Percentiles rank a stretch among this genome's conserved stretches.
Evolutionary conservation across 2,888 invertebrate genomes (phyloP).

Genomic region (Eretmocerus hayati): DNA sequence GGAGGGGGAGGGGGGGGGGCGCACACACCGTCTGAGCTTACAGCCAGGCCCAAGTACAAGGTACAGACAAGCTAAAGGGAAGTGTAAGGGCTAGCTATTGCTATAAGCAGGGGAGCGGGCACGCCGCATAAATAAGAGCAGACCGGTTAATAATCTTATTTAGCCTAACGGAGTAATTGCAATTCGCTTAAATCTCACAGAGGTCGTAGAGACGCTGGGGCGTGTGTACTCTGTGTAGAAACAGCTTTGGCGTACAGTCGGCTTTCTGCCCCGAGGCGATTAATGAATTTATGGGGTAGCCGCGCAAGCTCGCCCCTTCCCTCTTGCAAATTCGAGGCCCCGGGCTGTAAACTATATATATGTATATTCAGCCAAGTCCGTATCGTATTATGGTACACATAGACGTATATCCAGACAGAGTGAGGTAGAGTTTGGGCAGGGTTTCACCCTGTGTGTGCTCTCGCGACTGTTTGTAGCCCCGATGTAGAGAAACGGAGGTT

Average conservation of each 20-base stretch:
- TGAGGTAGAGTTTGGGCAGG: not conserved
- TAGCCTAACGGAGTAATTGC: constrained; percentile 39
- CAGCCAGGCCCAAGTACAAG: no score
- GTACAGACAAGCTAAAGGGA: no score
- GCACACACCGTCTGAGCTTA: no score
- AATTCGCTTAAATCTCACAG: constrained; percentile 39
- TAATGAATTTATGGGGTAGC: constrained; percentile 37
- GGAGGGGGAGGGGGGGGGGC: no score
- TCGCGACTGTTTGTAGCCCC: no score
- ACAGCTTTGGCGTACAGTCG: constrained; percentile 6
- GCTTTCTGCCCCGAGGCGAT: constrained; percentile 34
- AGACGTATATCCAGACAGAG: not conserved
- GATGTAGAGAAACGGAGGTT: no score
- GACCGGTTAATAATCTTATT: constrained; percentile 40
- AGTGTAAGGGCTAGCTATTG: no score
- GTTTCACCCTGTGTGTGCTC: no score
- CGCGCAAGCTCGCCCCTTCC: not conserved
- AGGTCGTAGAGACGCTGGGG: constrained; percentile 17
- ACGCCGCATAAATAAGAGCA: constrained; percentile 31
- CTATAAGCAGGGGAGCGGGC: no score
- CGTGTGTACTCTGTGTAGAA: not conserved
- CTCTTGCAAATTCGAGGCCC: not conserved
- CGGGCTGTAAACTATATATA: constrained; percentile 14
- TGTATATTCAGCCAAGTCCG: constrained; percentile 23
- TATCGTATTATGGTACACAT: no score